These are phyloP conservation scores for Mya arenaria DNA, from an alignment of 1,140 invertebrate genomes.

Conservation along the genomic window DNA sequence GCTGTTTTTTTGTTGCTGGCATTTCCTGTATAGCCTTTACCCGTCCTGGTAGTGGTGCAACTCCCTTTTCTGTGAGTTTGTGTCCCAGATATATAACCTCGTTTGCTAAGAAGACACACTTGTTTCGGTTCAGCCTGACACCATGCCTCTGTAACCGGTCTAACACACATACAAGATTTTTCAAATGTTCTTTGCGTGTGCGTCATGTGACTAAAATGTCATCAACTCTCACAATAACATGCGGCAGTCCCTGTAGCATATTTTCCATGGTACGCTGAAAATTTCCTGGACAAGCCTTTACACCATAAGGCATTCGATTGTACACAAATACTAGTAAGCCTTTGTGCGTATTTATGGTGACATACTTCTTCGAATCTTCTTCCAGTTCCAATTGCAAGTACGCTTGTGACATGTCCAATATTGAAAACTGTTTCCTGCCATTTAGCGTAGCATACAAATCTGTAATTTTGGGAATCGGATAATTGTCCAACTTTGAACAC, in stretches of 20 bases:
- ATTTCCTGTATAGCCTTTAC: slow-evolving; percentile 68
- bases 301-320: slow-evolving; percentile 76
- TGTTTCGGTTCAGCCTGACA: slow-evolving; percentile 79
- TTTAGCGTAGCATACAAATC: too few species aligned
- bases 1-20: slow-evolving; percentile 52
- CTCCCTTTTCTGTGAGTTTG: slow-evolving; percentile 64
- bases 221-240: slow-evolving; percentile 49
- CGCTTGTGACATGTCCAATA: slow-evolving; percentile 71
- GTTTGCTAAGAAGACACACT: slow-evolving; percentile 70
- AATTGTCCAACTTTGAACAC: too few species aligned
- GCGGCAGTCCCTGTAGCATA: slow-evolving; percentile 66
- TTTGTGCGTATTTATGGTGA: slow-evolving; percentile 68
- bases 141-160: slow-evolving; percentile 66
- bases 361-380: slow-evolving; percentile 62
- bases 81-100: slow-evolving; percentile 76
- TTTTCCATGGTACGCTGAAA: slow-evolving; percentile 82
- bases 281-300: slow-evolving; percentile 81
- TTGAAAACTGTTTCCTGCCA: slow-evolving; percentile 70
- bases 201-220: slow-evolving; percentile 61
- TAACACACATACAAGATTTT: slow-evolving; percentile 48
- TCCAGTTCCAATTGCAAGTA: slow-evolving; percentile 62
- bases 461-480: too few species aligned
- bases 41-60: slow-evolving; percentile 61
- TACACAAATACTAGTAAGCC: slow-evolving; percentile 70
- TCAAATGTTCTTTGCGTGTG: slow-evolving; percentile 38